These are phyloP conservation scores for Proctacanthus coquilletti DNA, from an alignment of 1,140 invertebrate genomes.

Conservation along the genomic window DNA sequence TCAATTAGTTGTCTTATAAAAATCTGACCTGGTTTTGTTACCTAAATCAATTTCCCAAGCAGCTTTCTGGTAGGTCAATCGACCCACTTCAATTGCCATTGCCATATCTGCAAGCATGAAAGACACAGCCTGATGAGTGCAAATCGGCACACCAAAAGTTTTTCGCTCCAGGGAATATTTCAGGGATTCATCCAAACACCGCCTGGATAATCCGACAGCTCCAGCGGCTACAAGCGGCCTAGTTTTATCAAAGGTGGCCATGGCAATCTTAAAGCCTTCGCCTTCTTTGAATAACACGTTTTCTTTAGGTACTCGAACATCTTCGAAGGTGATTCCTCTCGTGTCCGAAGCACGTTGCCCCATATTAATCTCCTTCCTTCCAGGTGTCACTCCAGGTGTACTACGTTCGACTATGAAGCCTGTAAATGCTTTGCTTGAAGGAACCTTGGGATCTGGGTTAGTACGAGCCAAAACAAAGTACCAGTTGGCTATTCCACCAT, in stretches of 20 bases:
- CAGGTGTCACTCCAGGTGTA: constrained; percentile 67
- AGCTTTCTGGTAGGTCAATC: constrained; percentile 69
- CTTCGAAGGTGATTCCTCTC: constrained; percentile 91
- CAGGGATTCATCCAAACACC: constrained; percentile 82
- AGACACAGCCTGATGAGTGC: constrained; percentile 74
- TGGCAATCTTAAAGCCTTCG: constrained; percentile 90
- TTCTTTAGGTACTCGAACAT: constrained; percentile 88
- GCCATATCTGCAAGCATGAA: constrained; percentile 97
- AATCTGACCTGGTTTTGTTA: constrained; percentile 11
- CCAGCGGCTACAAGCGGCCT: constrained; percentile 79
- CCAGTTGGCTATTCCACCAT: constrained; percentile 93
- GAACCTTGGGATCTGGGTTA: constrained; percentile 80
- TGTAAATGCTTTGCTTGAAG: constrained; percentile 84
- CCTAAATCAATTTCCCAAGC: constrained; percentile 84
- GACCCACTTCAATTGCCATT: constrained; percentile 73
- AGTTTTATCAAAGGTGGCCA: constrained; percentile 91
- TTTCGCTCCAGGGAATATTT: constrained; percentile 90
- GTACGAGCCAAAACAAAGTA: constrained; percentile 93
- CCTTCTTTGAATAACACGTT: constrained; percentile 82
- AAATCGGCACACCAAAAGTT: constrained; percentile 80
- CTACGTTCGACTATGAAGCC: constrained; percentile 92
- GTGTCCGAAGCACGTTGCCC: constrained; percentile 94
- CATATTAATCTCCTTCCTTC: constrained; percentile 94
- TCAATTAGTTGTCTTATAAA: background rate
- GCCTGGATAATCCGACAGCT: constrained; percentile 75